Base-by-base conservation (phyloP, 2,113 vertebrate genomes). In the Hemiscyllium ocellatum region DNA sequence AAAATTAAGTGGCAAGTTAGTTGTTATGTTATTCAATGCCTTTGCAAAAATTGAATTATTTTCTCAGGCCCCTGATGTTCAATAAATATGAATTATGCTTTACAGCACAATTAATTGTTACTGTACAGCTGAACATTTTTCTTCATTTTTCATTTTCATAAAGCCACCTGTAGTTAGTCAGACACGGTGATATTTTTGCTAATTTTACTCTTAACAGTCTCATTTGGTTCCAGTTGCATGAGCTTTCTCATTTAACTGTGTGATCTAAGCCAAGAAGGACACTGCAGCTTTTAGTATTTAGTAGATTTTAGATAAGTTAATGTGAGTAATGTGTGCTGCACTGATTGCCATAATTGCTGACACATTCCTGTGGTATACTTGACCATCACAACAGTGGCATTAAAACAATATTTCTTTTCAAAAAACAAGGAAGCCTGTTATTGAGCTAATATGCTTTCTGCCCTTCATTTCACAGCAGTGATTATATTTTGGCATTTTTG, bases 391-490 rank as follows among this genome's bases (percentile, higher is more conserved):
- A 96, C 86, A 96, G 95, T 85, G 96, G 96, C 50, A 96, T 96
- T 96, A 95, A 96, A 97, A 96, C 94, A 97, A 96, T 97, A 95
- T 97, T 97, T 97, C 96, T 96, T 97, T 97, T 78, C 78, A 83
- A 96, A 96, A 96, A 61, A 96, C 96, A 96, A 97, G 95, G 96
- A 97, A 97, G 96, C 85, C 96, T 26, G 94, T 97, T 96, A 97
- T 96, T 0, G 4, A 96, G 96, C 96, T 96, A 96, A 97, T 97
- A 96, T 96, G 96, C 94, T 96, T 96, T 96, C 96, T 96, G 96
- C 91, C 94, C 94, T 95, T 95, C 69, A 76, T 85, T 96, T 97
- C 96, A 96, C 96, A 61, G 47, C 90, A 96, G 69, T 95, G 95
- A 76, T 96, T 61, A 95, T 96, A 61, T 96, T 85, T 89, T 97